Conservation (phyloP, 1,140 invertebrate species). For the Micrasema longulum region DNA sequence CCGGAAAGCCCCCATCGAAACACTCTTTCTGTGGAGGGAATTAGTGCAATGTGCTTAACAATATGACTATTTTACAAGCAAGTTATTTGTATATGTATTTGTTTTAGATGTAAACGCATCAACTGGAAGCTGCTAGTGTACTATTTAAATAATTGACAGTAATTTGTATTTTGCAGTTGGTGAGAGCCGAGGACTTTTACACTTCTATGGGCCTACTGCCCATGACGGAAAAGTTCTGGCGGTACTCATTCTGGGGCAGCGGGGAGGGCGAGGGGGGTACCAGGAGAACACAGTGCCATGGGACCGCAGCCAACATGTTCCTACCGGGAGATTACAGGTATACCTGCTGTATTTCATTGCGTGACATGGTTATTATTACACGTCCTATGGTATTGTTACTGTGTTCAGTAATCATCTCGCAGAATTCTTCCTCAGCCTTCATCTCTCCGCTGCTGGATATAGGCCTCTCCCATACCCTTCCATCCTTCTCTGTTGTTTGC, state of each 20-base stretch:
- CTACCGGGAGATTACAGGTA: conserved; percentile 75
- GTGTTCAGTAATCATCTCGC: neutral
- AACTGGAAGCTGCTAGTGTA: too few species aligned
- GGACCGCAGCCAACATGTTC: conserved; percentile 79
- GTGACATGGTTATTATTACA: too few species aligned
- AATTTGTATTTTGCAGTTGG: conserved; percentile 58
- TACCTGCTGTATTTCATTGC: neutral
- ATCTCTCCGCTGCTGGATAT: too few species aligned
- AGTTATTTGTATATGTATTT: too few species aligned
- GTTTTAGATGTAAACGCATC: too few species aligned
- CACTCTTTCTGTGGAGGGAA: too few species aligned
- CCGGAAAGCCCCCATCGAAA: too few species aligned
- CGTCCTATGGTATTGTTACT: too few species aligned
- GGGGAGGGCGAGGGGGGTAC: neutral
- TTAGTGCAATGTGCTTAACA: too few species aligned
- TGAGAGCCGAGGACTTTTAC: conserved; percentile 75
- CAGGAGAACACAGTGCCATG: conserved; percentile 68
- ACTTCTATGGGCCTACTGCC: conserved; percentile 71
- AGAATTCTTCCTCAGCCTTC: neutral
- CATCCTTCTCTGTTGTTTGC: neutral
- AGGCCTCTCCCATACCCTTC: too few species aligned
- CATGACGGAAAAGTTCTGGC: conserved; percentile 74
- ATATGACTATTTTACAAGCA: too few species aligned
- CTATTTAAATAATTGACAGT: too few species aligned
- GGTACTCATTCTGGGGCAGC: conserved; percentile 68